A percentile compares a stretch with the other conserved stretches of the same genome.
These are phyloP conservation scores for Diplodus sargus DNA, from an alignment of 2,797 vertebrate species.

Conservation along the genomic window DNA sequence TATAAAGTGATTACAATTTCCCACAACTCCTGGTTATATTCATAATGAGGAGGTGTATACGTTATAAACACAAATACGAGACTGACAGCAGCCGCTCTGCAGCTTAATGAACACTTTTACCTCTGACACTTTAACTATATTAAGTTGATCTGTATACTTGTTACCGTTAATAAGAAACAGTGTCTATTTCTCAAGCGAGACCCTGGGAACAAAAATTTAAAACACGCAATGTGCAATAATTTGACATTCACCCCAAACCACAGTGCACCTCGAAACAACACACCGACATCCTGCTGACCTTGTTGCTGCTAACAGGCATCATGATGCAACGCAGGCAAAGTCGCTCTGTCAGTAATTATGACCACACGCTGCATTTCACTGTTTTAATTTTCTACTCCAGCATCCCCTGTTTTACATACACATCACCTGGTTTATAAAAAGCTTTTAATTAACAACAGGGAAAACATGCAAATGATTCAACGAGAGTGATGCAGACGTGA, in stretches of 20 bases:
- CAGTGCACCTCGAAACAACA: not conserved
- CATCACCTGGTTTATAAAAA: not conserved
- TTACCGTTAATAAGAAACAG: too few species aligned
- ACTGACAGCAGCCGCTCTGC: not conserved
- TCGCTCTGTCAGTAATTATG: not conserved
- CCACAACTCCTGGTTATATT: too few species aligned
- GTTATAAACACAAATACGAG: not conserved
- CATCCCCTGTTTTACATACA: not conserved
- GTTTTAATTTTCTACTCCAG: not conserved
- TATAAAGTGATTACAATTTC: not conserved
- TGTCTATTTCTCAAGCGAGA: constrained; percentile 1
- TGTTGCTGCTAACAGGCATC: constrained; percentile 5
- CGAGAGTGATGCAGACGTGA: not conserved
- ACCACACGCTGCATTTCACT: not conserved
- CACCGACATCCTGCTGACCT: constrained; percentile 53
- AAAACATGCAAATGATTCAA: not conserved
- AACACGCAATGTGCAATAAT: not conserved
- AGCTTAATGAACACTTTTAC: not conserved
- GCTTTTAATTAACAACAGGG: not conserved
- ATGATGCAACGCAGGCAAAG: not conserved
- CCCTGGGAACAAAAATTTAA: not conserved
- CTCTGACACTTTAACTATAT: too few species aligned
- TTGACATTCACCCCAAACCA: not conserved
- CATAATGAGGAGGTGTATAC: too few species aligned
- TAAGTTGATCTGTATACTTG: too few species aligned